Percentiles rank a stretch among this genome's conserved stretches.
phyloP scores from a whole-genome alignment of 2,888 invertebrate genomes.

The Heteromyza rotundicornis region DNA sequence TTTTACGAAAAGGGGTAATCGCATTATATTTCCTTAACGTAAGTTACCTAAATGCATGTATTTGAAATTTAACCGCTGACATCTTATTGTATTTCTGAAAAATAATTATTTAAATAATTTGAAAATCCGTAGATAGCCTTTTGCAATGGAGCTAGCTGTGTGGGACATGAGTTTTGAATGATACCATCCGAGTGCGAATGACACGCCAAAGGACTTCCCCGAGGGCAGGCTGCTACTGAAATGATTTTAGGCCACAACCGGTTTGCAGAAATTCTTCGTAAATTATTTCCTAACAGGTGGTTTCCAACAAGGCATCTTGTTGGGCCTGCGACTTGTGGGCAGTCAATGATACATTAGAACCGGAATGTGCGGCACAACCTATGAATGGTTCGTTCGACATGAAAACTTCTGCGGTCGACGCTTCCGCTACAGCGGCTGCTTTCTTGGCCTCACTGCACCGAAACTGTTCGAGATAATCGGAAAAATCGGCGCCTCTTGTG shows the following conservation, averaged over 20 bases:
- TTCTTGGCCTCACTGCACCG: slow-evolving; percentile 43
- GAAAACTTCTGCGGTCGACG: slow-evolving; percentile 4
- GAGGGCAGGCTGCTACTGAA: too few species aligned
- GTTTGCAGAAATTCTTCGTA: not conserved
- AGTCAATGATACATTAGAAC: slow-evolving; percentile 29
- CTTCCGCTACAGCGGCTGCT: slow-evolving; percentile 19
- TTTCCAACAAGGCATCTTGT: slow-evolving; percentile 58
- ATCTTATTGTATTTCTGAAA: not conserved
- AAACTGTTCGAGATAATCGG: slow-evolving; percentile 45
- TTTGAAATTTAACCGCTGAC: not conserved
- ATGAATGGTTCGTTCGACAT: not conserved
- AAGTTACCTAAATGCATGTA: slow-evolving; percentile 1
- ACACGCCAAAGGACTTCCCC: too few species aligned
- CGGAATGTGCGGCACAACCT: slow-evolving; percentile 3
- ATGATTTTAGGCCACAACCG: too few species aligned
- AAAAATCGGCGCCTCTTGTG: slow-evolving; percentile 36
- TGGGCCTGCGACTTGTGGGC: slow-evolving; percentile 39
- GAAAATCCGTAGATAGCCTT: not conserved
- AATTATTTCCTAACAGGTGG: slow-evolving; percentile 52
- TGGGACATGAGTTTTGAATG: too few species aligned
- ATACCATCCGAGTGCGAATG: too few species aligned
- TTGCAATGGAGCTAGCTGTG: not conserved
- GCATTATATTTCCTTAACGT: not conserved
- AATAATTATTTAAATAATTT: not conserved
- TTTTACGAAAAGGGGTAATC: not conserved